Base-by-base conservation (phyloP, 2,888 invertebrate species). In the Chorisops tibialis region DNA sequence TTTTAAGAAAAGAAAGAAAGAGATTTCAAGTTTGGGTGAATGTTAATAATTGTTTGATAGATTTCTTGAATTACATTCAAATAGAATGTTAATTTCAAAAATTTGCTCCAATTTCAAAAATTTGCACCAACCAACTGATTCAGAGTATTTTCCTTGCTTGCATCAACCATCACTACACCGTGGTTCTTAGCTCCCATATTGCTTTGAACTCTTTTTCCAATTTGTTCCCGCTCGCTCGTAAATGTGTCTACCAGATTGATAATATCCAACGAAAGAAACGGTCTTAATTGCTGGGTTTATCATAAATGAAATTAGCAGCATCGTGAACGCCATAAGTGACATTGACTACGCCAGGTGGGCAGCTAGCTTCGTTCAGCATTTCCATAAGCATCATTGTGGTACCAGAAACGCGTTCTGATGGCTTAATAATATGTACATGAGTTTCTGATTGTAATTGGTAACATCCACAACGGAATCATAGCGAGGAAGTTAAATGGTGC, bases 111-210 rank as follows among this genome's bases (percentile, higher is more conserved):
- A n/a, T n/a, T n/a, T 0, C 99, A 99, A 79, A 99, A 99, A 0
- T 96, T 97, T 1, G 99, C 99, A 0, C 98, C 96, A 1, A 84
- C 81, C 22, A 93, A 80, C 74, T 96, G 95, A 74, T 97, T 97
- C 35, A 99, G 81, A 0, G 96, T 94, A 71, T 93, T 89, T 72
- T 96, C 96, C 77, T 97, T 98, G 79, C 97, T 96, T 1, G 98
- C 98, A 78, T 99, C 99, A 1, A 96, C 90, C 85, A 99, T 86
- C 41, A 99, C 85, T 12, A 99, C 88, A 43, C 97, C 98, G 77
- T 99, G 99, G 79, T 99, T 99, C 79, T 99, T 99, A 4, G 99
- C 99, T 11, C 98, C 98, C 95, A 99, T 95, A 78, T 99, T 99
- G 69, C 93, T 92, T 79, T 99, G 99, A 0, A 99, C 95, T 37